A percentile compares a stretch with the other conserved stretches of the same genome.
These are phyloP conservation scores for Xiphophorus couchianus DNA, from an alignment of 2,113 vertebrate genomes.

Conservation along the genomic window DNA sequence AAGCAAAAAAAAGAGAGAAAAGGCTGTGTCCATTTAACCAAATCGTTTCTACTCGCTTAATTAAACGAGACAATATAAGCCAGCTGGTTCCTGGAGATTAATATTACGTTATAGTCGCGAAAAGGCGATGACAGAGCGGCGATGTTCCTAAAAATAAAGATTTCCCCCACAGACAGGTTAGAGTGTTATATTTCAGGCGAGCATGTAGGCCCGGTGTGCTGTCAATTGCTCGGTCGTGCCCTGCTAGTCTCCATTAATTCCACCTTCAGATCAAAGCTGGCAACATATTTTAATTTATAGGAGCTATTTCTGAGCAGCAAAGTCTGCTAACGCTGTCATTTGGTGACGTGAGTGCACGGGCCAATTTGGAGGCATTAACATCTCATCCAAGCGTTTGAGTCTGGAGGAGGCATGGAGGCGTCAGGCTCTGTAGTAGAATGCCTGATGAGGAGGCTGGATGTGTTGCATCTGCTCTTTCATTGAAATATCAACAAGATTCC, in stretches of 20 bases:
- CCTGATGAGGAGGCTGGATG: conserved; percentile 64
- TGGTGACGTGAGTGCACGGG: conserved; percentile 24
- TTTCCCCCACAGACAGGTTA: conserved; percentile 13
- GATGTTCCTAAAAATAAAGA: conserved; percentile 44
- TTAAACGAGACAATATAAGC: conserved; percentile 30
- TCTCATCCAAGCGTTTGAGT: conserved; percentile 33
- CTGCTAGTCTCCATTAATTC: conserved; percentile 42
- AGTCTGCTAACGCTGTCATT: conserved; percentile 1
- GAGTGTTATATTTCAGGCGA: conserved; percentile 26
- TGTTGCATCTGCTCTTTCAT: conserved; percentile 45
- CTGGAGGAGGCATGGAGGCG: conserved; percentile 43
- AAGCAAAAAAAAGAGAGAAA: conserved; percentile 2
- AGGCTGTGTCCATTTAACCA: conserved; percentile 38
- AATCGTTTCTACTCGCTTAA: conserved; percentile 32
- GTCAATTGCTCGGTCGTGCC: conserved; percentile 52
- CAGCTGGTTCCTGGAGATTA: conserved; percentile 24
- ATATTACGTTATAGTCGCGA: conserved; percentile 16
- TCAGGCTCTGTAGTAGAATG: conserved; percentile 65
- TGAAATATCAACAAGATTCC: conserved; percentile 23
- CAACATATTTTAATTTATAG: not conserved
- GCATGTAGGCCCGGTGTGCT: conserved; percentile 63
- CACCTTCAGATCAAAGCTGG: not conserved
- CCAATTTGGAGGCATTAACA: conserved; percentile 47
- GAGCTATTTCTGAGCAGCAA: not conserved
- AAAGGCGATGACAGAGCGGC: conserved; percentile 7